These are phyloP conservation scores for Stegostoma tigrinum DNA, from an alignment of 2,113 vertebrate genomes.

Conservation along the genomic window DNA sequence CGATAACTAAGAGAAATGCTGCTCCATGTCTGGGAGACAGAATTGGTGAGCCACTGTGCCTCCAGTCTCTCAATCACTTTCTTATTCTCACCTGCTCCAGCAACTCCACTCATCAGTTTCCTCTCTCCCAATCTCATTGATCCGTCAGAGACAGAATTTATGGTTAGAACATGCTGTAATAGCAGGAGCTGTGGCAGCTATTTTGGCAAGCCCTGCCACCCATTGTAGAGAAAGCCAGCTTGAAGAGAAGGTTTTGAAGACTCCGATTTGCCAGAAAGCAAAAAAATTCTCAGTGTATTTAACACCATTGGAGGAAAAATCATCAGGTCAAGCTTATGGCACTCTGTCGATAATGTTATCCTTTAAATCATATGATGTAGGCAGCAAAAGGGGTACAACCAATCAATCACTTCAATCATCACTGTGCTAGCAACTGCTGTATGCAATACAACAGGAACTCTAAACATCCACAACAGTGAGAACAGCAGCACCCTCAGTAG, in stretches of 20 bases:
- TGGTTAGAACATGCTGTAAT: no score
- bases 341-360: slow-evolving; percentile 66
- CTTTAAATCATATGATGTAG: slow-evolving; percentile 80
- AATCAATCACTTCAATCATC: slow-evolving; percentile 92
- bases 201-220: no score
- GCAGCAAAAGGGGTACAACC: slow-evolving; percentile 85
- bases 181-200: no score
- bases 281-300: slow-evolving; percentile 91
- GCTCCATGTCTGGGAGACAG: no score
- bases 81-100: no score
- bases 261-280: slow-evolving; percentile 87
- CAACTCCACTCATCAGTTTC: no score
- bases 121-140: no score
- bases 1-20: no score
- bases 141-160: no score
- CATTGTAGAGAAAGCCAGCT: no score
- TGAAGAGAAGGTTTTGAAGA: slow-evolving; percentile 58
- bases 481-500: slow-evolving; percentile 82
- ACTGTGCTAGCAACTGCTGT: slow-evolving; percentile 75
- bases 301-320: slow-evolving; percentile 82
- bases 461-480: slow-evolving; percentile 74
- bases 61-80: no score
- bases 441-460: slow-evolving; percentile 53
- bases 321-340: slow-evolving; percentile 91
- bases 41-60: no score